These are phyloP conservation scores for Drosophila nikananu DNA, from an alignment of 1,140 invertebrate genomes.

Conservation along the genomic window DNA sequence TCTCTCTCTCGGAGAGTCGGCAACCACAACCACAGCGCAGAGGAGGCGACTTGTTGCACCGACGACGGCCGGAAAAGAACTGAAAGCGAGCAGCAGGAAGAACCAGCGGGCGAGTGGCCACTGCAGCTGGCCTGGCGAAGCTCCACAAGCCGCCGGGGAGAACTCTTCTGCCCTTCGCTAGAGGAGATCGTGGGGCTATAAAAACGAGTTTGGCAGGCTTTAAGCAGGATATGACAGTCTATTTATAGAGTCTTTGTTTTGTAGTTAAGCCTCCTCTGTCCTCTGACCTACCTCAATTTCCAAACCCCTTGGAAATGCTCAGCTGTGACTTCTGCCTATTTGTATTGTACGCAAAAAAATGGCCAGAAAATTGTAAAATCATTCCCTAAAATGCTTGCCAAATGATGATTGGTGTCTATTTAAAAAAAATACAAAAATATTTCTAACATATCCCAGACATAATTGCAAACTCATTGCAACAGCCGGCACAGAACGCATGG, in stretches of 20 bases:
- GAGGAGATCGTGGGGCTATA: constrained; percentile 2
- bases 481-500: constrained; percentile 25
- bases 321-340: background rate
- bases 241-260: constrained; percentile 21
- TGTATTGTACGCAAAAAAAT: background rate
- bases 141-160: background rate
- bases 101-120: constrained; percentile 31
- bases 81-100: constrained; percentile 72
- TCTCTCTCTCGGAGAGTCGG: constrained; percentile 30
- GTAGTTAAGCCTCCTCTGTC: too few relatives aligned
- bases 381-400: constrained; percentile 10
- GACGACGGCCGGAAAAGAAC: constrained; percentile 58
- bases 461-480: constrained; percentile 47
- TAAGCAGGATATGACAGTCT: constrained; percentile 16
- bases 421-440: constrained; percentile 4
- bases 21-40: constrained; percentile 25
- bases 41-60: constrained; percentile 72
- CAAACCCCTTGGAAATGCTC: background rate
- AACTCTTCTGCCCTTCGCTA: constrained; percentile 40
- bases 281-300: constrained; percentile 18
- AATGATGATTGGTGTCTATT: constrained; percentile 12
- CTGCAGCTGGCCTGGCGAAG: constrained; percentile 16
- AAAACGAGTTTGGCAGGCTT: constrained; percentile 20
- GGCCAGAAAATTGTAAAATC: constrained; percentile 13
- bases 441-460: constrained; percentile 19